Percentiles rank a stretch among this genome's conserved stretches.
Evolutionary conservation across 2,888 invertebrate genomes (phyloP).

Genomic region (Lagria hirta): DNA sequence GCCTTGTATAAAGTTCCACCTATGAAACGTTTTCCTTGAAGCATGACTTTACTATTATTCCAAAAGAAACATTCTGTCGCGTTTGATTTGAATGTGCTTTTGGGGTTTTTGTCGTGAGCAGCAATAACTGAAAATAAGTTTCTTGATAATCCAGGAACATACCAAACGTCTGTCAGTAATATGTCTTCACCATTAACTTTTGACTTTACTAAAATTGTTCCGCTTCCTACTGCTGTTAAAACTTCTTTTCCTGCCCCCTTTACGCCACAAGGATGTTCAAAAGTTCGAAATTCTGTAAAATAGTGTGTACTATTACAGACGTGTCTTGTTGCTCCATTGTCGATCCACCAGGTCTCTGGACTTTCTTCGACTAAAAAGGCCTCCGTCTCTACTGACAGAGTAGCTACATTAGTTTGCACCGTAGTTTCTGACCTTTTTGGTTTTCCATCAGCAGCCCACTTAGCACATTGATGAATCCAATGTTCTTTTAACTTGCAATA

Average conservation of each 20-base stretch:
- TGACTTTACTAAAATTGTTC: constrained; percentile 15
- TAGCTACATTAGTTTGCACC: constrained; percentile 6
- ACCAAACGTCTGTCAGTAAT: constrained; percentile 34
- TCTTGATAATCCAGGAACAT: constrained; percentile 36
- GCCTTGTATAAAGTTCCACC: constrained; percentile 33
- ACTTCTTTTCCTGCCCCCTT: constrained; percentile 32
- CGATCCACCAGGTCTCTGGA: constrained; percentile 39
- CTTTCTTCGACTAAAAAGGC: constrained; percentile 15
- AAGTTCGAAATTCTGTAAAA: constrained; percentile 30
- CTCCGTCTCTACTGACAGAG: constrained; percentile 25
- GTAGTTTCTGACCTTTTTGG: constrained; percentile 10
- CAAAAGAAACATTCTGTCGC: constrained; percentile 31
- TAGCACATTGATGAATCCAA: constrained; percentile 12
- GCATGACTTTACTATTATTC: constrained; percentile 8
- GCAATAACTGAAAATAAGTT: constrained; percentile 40
- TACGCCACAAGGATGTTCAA: constrained; percentile 26
- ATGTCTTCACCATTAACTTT: constrained; percentile 17
- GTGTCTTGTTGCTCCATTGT: constrained; percentile 43
- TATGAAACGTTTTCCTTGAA: constrained; percentile 21
- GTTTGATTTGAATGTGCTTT: constrained; percentile 31
- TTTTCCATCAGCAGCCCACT: constrained; percentile 38
- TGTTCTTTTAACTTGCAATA: constrained; percentile 22
- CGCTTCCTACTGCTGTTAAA: constrained; percentile 28
- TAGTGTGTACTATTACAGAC: constrained; percentile 32
- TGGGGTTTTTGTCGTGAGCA: constrained; percentile 31